These are phyloP conservation scores for Aptenodytes forsteri DNA, from an alignment of 2,113 vertebrate genomes.

Conservation along the genomic window DNA sequence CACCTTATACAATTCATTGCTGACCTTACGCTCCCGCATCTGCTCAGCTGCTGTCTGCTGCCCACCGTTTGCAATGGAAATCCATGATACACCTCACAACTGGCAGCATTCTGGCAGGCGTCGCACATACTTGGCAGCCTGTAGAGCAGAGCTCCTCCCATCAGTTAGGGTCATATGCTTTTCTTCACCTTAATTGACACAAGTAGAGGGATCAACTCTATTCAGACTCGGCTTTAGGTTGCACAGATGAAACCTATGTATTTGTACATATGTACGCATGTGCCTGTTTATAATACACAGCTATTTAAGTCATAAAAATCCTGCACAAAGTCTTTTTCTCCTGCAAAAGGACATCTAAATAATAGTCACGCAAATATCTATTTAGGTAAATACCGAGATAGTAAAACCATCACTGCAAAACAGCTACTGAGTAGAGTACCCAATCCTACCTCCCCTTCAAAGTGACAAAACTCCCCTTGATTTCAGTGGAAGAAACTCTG, in stretches of 20 bases:
- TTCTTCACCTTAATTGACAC: neutral
- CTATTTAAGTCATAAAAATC: neutral
- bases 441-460: neutral
- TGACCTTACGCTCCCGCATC: neutral
- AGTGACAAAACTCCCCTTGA: neutral
- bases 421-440: neutral
- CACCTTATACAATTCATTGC: neutral
- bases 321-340: neutral
- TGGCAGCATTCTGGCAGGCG: neutral
- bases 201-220: neutral
- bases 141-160: neutral
- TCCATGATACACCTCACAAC: neutral
- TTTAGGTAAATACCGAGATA: neutral
- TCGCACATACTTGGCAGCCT: neutral
- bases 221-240: neutral
- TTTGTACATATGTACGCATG: accelerated
- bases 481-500: neutral
- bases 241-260: neutral
- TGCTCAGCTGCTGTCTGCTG: neutral
- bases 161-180: neutral
- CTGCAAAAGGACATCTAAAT: neutral
- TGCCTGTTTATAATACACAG: neutral
- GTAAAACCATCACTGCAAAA: neutral
- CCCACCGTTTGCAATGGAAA: neutral
- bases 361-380: neutral